A percentile compares a stretch with the other conserved stretches of the same genome.
Evolutionary conservation across 2,888 invertebrate species (phyloP).

Genomic region (Caenorhabditis panamensis): DNA sequence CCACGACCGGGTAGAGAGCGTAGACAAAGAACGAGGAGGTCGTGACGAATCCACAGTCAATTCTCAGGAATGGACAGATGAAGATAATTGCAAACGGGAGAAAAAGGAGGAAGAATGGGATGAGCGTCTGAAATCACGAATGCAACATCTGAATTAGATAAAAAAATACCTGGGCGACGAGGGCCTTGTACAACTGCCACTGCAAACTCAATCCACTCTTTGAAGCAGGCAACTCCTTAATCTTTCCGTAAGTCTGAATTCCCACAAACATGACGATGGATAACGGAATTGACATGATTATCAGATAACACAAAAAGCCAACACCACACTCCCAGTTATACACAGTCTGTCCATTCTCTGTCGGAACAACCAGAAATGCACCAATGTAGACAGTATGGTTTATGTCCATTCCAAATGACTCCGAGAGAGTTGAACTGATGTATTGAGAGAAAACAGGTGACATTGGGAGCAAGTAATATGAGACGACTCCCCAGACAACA

Average conservation of each 20-base stretch:
- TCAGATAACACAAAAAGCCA: neutral
- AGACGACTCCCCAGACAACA: conserved; percentile 8
- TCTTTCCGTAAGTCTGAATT: neutral
- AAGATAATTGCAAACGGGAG: conserved; percentile 23
- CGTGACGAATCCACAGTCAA: neutral
- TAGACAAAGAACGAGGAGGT: neutral
- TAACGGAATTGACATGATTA: neutral
- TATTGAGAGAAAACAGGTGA: conserved; percentile 4
- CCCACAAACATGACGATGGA: conserved; percentile 7
- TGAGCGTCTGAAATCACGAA: conserved; percentile 25
- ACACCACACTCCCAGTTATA: neutral
- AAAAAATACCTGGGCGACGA: conserved; percentile 19
- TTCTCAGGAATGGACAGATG: neutral
- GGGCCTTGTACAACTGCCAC: conserved; percentile 23
- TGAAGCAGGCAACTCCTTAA: neutral
- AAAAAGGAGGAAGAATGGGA: conserved; percentile 25
- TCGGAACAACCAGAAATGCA: neutral
- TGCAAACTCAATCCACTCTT: conserved; percentile 2
- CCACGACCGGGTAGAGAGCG: conserved; percentile 15
- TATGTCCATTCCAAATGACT: conserved; percentile 24
- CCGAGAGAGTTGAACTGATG: conserved; percentile 6
- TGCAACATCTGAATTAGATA: no score
- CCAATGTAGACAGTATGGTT: conserved; percentile 4
- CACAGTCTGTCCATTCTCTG: neutral
- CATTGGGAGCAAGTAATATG: conserved; percentile 10